phyloP scores from a whole-genome alignment of 2,797 vertebrate species.

The Alectoris magna region DNA sequence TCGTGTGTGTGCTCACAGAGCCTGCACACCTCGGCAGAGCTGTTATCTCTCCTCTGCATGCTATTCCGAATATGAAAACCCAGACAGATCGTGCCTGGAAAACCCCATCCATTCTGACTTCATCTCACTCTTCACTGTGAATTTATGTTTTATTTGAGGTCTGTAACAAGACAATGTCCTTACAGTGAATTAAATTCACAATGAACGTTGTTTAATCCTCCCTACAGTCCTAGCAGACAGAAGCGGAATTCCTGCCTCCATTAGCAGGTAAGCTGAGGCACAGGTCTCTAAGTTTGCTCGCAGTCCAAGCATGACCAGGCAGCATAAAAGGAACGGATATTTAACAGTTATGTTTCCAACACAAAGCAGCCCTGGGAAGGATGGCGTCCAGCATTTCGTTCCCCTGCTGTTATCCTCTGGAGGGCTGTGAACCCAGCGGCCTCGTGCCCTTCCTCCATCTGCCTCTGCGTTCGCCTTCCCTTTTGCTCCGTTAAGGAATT shows the following conservation, averaged over 20 bases:
- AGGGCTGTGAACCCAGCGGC: not conserved
- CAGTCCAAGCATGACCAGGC: not conserved
- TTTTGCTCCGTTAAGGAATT: not conserved
- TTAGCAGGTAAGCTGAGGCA: not conserved
- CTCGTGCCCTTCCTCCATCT: not conserved
- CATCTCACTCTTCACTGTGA: not conserved
- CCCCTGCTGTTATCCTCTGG: not conserved
- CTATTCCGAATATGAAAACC: not conserved
- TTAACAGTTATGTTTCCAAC: not conserved
- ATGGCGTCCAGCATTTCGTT: not conserved
- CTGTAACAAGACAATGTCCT: not conserved
- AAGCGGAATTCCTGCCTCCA: not conserved
- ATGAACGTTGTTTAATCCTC: not conserved
- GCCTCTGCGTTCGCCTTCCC: not conserved
- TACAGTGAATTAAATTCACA: not conserved
- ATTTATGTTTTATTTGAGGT: not conserved
- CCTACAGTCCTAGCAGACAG: not conserved
- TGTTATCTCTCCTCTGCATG: not conserved
- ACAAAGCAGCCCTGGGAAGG: not conserved
- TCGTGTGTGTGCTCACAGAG: fast-evolving
- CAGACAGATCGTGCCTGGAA: not conserved
- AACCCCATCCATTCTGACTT: fast-evolving
- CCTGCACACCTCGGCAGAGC: not conserved
- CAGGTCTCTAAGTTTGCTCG: not conserved
- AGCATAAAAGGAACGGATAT: not conserved